These are phyloP conservation scores for Anguilla pacifica DNA, from an alignment of 2,797 vertebrate species.

Conservation along the genomic window DNA sequence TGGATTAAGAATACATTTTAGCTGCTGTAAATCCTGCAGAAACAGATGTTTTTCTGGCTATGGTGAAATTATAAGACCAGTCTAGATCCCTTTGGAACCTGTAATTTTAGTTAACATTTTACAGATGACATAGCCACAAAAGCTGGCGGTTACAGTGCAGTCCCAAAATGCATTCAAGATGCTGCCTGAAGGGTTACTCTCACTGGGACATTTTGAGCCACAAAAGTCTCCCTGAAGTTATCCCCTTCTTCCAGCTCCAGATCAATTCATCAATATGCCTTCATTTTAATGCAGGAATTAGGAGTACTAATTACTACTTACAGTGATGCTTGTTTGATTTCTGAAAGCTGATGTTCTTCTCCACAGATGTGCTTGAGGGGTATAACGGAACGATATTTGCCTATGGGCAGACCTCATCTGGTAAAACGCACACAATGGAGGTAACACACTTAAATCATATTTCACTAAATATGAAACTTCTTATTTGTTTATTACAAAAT, in stretches of 20 bases:
- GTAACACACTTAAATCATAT: background rate
- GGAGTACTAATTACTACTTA: background rate
- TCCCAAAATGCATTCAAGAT: background rate
- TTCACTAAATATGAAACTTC: background rate
- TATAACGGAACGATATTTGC: constrained; percentile 31
- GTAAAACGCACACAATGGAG: constrained; percentile 28
- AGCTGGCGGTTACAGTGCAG: background rate
- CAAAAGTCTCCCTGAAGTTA: background rate
- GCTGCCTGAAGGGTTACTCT: background rate
- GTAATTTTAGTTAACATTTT: background rate
- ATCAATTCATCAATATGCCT: background rate
- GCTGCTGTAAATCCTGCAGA: background rate
- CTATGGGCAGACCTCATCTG: constrained; percentile 32
- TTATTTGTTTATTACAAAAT: background rate
- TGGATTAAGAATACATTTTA: background rate
- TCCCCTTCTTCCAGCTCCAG: background rate
- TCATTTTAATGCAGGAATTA: background rate
- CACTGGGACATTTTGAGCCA: background rate
- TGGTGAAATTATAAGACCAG: background rate
- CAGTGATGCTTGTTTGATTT: background rate
- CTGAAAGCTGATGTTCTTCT: background rate
- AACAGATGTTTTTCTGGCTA: background rate
- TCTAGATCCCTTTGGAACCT: background rate
- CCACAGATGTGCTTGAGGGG: constrained; percentile 29
- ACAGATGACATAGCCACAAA: background rate